These are phyloP conservation scores for Camponotus pennsylvanicus DNA, from an alignment of 1,140 invertebrate species.

Conservation along the genomic window DNA sequence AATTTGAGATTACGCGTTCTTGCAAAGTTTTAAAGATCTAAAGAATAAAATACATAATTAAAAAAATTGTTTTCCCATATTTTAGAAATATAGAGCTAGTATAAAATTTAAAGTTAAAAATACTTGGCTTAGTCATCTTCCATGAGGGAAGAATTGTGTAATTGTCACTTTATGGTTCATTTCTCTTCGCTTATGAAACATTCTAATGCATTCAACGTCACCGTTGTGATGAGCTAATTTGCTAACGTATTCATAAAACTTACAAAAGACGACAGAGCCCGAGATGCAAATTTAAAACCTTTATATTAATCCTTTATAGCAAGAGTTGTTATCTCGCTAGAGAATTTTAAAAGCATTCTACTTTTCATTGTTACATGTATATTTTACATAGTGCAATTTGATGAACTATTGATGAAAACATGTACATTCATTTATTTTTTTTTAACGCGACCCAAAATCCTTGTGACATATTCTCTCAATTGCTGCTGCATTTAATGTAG, in stretches of 20 bases:
- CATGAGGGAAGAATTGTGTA: not conserved
- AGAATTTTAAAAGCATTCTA: not conserved
- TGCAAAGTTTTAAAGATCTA: slow-evolving; percentile 30
- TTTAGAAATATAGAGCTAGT: not conserved
- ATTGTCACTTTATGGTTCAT: not conserved
- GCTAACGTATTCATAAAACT: slow-evolving; percentile 3
- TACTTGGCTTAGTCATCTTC: not conserved
- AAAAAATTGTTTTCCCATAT: not conserved
- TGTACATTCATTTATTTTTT: not conserved
- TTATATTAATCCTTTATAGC: slow-evolving; percentile 11
- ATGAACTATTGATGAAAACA: not conserved
- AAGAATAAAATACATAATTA: not conserved
- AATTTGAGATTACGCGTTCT: slow-evolving; percentile 14
- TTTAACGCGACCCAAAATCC: not conserved
- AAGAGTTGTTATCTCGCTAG: not conserved
- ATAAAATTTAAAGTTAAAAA: not conserved
- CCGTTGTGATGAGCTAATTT: not conserved
- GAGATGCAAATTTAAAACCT: not conserved
- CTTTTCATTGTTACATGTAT: not conserved
- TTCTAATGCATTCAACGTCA: not conserved
- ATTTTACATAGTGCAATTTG: not conserved
- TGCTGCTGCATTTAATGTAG: not conserved
- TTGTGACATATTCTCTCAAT: not conserved
- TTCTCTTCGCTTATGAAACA: not conserved
- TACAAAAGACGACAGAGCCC: not conserved